Base-by-base conservation (phyloP, 2,888 invertebrate species). In the Chesias legatella region DNA sequence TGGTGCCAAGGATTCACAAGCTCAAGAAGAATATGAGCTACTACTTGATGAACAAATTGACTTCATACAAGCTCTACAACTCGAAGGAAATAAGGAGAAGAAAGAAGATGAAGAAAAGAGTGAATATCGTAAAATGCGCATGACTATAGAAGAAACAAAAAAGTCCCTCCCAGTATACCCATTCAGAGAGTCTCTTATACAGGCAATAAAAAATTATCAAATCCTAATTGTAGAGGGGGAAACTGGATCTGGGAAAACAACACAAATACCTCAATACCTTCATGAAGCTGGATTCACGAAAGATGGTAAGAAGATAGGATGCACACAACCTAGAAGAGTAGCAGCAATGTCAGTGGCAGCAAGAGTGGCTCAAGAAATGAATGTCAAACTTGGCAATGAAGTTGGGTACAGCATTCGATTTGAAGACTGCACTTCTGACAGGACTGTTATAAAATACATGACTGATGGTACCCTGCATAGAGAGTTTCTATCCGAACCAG, bases 311-410 rank as follows among this genome's bases (percentile, higher is more conserved):
- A 94, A 94, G 79, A 96, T 99, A 63, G 99, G 98, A 0, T 99
- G 99, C 69, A 99, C 99, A 0, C 98, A 98, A 76, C 99, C 99
- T 0, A 90, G 99, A 52, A 90, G 99, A 76, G 99, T 99, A 1
- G 99, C 99, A 10, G 98, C 99, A 1, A 99, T 99, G 99, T 98
- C 98, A n/a, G 99, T 99, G 10, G 97, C 99, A 10, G 95, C 98
- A 2, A 92, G 99, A 73, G 99, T 99, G 0, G 96, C 99, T 1
- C 96, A 99, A 73, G 99, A 99, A 90, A 97, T 99, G 96, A 92
- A 93, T 54, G 95, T 96, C 0, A 99, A 99, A 84, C 89, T 99
- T 13, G 99, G 99, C 33, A 95, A 95, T 76, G 95, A 96, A 88
- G 96, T 96, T 32, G 94, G 94, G 3, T 94, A 94, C 59, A 94